Percentiles rank a stretch among this genome's conserved stretches.
phyloP scores from a whole-genome alignment of 2,888 invertebrate species.

The Gastracanthus pulcherrimus region DNA sequence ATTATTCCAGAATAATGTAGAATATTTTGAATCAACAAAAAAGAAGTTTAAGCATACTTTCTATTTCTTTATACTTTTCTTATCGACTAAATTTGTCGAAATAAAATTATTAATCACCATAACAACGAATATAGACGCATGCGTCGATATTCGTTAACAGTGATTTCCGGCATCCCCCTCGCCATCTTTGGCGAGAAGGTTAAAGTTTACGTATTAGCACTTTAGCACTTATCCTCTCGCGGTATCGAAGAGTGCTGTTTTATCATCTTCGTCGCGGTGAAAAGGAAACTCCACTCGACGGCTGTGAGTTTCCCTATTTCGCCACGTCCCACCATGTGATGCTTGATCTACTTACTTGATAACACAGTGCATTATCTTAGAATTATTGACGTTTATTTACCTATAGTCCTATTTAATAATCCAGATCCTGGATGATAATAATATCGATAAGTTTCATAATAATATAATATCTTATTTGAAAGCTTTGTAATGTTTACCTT shows the following conservation, averaged over 20 bases:
- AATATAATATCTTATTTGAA: background rate
- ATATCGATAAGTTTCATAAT: background rate
- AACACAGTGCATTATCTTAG: background rate
- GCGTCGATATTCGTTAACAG: background rate
- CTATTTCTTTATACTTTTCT: too few species aligned
- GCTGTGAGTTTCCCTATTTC: too few species aligned
- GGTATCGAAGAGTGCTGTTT: background rate
- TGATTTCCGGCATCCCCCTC: background rate
- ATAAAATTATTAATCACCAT: too few species aligned
- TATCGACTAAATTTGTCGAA: too few species aligned
- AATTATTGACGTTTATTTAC: background rate
- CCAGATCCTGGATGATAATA: too few species aligned
- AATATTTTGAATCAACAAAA: too few species aligned
- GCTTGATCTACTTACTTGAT: constrained; percentile 18
- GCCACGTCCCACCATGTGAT: background rate
- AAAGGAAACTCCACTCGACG: too few species aligned
- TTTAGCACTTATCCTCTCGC: background rate
- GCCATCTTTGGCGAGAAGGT: background rate
- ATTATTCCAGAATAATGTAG: too few species aligned
- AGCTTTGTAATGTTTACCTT: background rate
- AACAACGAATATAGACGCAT: too few species aligned
- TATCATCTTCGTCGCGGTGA: background rate
- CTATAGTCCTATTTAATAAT: background rate
- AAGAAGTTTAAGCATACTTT: too few species aligned
- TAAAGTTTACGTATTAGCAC: background rate